Conservation (phyloP, 2,888 invertebrate genomes). For the Dicyrtomina minuta region DNA sequence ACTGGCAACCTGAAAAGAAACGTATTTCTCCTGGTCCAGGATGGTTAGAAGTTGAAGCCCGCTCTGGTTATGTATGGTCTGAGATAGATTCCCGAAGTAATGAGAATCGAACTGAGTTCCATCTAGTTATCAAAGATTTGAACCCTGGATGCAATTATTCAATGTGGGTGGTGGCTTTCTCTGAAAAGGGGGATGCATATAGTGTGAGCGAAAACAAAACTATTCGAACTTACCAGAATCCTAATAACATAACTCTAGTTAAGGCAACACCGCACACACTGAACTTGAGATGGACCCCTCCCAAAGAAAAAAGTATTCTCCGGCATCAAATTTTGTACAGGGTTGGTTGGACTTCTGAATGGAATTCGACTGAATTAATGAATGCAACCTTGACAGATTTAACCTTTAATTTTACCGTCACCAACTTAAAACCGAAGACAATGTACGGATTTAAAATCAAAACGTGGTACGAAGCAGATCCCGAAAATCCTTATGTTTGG, state of each 20-base stretch:
- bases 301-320: slow-evolving; percentile 58
- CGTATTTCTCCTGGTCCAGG: slow-evolving; percentile 21
- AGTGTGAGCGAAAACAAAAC: slow-evolving; percentile 66
- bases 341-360: slow-evolving; percentile 40
- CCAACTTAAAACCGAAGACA: slow-evolving; percentile 69
- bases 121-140: slow-evolving; percentile 55
- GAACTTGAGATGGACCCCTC: slow-evolving; percentile 69
- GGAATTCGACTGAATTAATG: slow-evolving; percentile 44
- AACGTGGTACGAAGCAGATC: slow-evolving; percentile 63
- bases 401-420: slow-evolving; percentile 49
- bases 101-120: slow-evolving; percentile 44
- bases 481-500: slow-evolving; percentile 67
- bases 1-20: slow-evolving; percentile 71
- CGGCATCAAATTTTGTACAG: slow-evolving; percentile 46
- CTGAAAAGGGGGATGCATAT: slow-evolving; percentile 60
- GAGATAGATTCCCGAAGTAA: slow-evolving; percentile 42
- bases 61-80: slow-evolving; percentile 37
- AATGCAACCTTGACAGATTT: slow-evolving; percentile 22
- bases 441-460: slow-evolving; percentile 73
- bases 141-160: slow-evolving; percentile 69
- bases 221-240: slow-evolving; percentile 71
- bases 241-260: slow-evolving; percentile 65
- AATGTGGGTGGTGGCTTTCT: slow-evolving; percentile 62
- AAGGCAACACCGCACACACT: slow-evolving; percentile 66
- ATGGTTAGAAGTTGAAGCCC: slow-evolving; percentile 15